Base-by-base conservation (phyloP, 2,888 invertebrate genomes). In the Coremacera marginata region DNA sequence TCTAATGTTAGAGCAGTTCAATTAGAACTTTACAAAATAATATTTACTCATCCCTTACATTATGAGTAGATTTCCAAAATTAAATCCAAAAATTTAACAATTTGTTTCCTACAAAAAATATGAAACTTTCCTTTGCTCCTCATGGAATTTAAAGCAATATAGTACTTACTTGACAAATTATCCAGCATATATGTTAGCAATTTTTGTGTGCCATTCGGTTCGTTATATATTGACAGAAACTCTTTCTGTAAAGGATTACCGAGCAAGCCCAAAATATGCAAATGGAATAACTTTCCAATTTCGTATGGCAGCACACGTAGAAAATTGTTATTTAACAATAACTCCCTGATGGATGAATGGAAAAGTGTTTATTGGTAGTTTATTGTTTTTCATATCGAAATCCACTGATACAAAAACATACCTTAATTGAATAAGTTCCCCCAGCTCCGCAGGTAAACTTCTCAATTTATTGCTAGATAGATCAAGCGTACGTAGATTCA, bases 191-290 rank as follows among this genome's bases (percentile, higher is more conserved):
- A 97, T 72, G 96, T 95, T 78, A 99, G 92, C 89, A 99, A 94
- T 92, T 98, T 98, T 86, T 95, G 94, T 65, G 97, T 97, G 74
- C 98, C 98, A 89, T 97, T 97, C 85, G 94, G 94, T 90, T 98
- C 98, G 89, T 95, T 95, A 91, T 97, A 98, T 82, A 98, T 92
- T 81, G 94, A 93, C 90, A 96, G 92, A 90, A 98, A 94, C 89
- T 98, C 98, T 90, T 96, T 96, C 87, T 95, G 94, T 81, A 99
- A 92, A 57, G 98, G 98, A 92, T 99, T 99, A 31, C 98, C 98
- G 87, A 95, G 94, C 84, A 96, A 92, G 87, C 98, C 97, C 83
- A 99, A 92, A 86, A 95, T 93, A 90, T 97, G 96, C 82, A 99
- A 92, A 91, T 98, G 97, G 91, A 99, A 99, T 85, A 99, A 92